These are phyloP conservation scores for Hydractinia echinata DNA, from an alignment of 30 jellyfish, hydroid and myxozoan species.

Conservation along the genomic window DNA sequence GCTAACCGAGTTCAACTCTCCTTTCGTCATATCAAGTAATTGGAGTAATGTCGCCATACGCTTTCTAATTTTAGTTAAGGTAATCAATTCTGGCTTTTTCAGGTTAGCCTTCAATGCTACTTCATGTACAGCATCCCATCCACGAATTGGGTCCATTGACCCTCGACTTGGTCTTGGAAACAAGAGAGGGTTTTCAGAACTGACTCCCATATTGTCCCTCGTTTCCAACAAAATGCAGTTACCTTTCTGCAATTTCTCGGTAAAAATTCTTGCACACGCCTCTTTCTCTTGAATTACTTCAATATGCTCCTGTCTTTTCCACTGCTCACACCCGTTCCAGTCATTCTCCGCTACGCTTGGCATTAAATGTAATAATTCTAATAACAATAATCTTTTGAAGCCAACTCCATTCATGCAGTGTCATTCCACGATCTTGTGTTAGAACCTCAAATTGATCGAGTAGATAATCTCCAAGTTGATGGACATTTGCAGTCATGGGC, in stretches of 20 bases:
- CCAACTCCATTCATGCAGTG: no score
- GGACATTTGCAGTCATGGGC: no score
- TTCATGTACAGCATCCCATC: slow-evolving; percentile 22
- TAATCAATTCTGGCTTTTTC: slow-evolving; percentile 23
- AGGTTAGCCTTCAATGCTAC: slow-evolving; percentile 30
- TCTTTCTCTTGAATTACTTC: not conserved
- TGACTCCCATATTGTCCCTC: slow-evolving; percentile 3
- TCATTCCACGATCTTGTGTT: no score
- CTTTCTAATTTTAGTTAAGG: slow-evolving; percentile 35
- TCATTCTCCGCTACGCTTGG: no score
- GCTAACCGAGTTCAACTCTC: slow-evolving; percentile 30
- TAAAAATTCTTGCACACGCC: slow-evolving; percentile 1
- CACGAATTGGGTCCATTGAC: slow-evolving; percentile 1
- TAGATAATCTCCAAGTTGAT: no score
- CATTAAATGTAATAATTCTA: no score
- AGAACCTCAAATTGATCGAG: no score
- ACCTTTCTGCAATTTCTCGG: not conserved
- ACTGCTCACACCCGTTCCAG: no score
- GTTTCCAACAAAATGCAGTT: not conserved
- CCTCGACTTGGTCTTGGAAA: slow-evolving; percentile 18
- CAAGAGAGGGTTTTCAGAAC: not conserved
- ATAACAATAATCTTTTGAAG: no score
- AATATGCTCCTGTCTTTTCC: no score
- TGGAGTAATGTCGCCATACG: slow-evolving; percentile 31
- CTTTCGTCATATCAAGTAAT: slow-evolving; percentile 27